Base-by-base conservation (phyloP, 2,797 vertebrate genomes). In the Leucoraja ocellata region DNA sequence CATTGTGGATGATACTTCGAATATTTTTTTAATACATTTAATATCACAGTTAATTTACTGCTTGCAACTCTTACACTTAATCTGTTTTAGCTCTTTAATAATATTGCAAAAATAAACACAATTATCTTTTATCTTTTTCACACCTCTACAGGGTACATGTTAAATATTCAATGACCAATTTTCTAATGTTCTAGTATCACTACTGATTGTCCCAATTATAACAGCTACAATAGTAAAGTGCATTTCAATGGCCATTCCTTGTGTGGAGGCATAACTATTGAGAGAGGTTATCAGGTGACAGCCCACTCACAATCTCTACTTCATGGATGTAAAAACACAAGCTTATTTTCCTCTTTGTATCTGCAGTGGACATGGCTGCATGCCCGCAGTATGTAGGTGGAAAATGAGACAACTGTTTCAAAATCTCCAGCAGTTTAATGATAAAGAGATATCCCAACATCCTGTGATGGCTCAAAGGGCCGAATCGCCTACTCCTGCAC, bases 21-120 rank as follows among this genome's bases (percentile, higher is more conserved):
- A 84, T n/a, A 28, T 61, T 28, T 84, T 14, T n/a, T n/a, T 13
- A 61, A 63, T 32, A 9, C 61, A 88, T 88, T 88, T 65, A 88
- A 65, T 65, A 88, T 65, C 61, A 65, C 8, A 88, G 14, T 32
- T 88, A 65, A 11, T 61, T 54, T 63, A 58, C 54, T 61, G 23
- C n/a, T 23, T 84, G 54, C 54, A 28, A 58, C 4, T 25, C 25
- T 10, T 84, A 21, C 10, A 58, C 28, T 84, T 28, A 3, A 61
- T n/a, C 46, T 58, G 46, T 11, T 25, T 28, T 25, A 58, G 54
- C 25, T 28, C 61, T 28, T 61, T 63, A 8, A 84, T 84, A 14
- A 61, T 84, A 61, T 84, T 61, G 18, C 61, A 61, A 84, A 58
- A 83, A 84, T 4, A 84, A 84, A 84, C 81, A 84, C 81, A 61